Evolutionary conservation across 2,888 invertebrate genomes (phyloP).

Genomic region (Antitype chi): DNA sequence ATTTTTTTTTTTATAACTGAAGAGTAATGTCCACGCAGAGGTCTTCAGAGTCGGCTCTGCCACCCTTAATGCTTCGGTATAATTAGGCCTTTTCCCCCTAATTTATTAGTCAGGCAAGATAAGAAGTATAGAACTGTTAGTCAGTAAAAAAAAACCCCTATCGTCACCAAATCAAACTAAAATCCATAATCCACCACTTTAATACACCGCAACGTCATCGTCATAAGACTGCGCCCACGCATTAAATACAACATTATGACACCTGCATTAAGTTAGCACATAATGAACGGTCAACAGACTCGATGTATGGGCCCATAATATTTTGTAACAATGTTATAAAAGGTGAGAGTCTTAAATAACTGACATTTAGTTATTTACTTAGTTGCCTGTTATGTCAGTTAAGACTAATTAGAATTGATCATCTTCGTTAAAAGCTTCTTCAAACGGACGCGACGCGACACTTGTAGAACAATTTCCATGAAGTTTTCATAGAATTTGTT

Average conservation of each 20-base stretch:
- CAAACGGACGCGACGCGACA: no score
- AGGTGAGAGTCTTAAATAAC: constrained; percentile 19
- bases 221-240: constrained; percentile 35
- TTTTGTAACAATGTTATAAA: constrained; percentile 46
- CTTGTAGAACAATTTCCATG: no score
- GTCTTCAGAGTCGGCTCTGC: no score
- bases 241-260: constrained; percentile 35
- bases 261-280: constrained; percentile 40
- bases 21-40: no score
- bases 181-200: not conserved
- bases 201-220: not conserved
- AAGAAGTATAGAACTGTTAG: not conserved
- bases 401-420: not conserved
- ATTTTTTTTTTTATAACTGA: no score
- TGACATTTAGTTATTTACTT: constrained; percentile 13
- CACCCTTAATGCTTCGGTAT: not conserved
- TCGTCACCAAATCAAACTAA: not conserved
- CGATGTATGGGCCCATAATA: not conserved
- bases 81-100: not conserved
- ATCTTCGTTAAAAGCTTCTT: not conserved
- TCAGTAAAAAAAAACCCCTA: not conserved
- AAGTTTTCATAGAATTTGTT: no score
- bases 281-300: constrained; percentile 11
- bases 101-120: not conserved
- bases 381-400: not conserved